Conservation (phyloP, 1,140 invertebrate species). For the Rhynchophorus ferrugineus region DNA sequence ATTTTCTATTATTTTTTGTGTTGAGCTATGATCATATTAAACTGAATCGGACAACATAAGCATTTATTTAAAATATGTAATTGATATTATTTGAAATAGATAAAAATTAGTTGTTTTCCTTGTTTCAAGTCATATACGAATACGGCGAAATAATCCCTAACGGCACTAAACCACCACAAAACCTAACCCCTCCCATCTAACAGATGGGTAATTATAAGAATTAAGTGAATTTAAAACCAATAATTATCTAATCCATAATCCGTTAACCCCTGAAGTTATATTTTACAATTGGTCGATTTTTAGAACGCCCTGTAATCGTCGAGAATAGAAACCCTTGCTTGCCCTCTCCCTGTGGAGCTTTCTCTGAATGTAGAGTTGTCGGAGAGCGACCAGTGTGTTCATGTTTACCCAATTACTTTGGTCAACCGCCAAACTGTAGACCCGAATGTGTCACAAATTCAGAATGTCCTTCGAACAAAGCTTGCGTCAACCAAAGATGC, state of each 20-base stretch:
- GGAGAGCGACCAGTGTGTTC: slow-evolving; percentile 53
- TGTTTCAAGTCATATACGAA: too few relatives aligned
- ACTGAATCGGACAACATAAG: too few relatives aligned
- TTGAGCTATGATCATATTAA: too few relatives aligned
- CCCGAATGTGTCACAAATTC: slow-evolving; percentile 57
- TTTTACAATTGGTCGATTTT: slow-evolving; percentile 27
- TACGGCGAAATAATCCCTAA: neutral
- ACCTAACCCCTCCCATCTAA: neutral
- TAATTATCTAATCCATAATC: neutral
- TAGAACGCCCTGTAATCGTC: slow-evolving; percentile 39
- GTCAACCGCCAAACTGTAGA: slow-evolving; percentile 54
- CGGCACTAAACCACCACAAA: neutral
- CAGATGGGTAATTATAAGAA: neutral
- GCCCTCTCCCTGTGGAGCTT: slow-evolving; percentile 60
- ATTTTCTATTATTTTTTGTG: too few relatives aligned
- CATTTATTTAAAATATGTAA: too few relatives aligned
- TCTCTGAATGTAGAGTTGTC: slow-evolving; percentile 54
- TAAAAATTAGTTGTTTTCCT: too few relatives aligned
- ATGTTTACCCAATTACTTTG: slow-evolving; percentile 52
- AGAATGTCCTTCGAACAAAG: slow-evolving; percentile 52
- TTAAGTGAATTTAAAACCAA: neutral
- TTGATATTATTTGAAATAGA: too few relatives aligned
- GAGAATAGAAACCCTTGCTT: slow-evolving; percentile 59
- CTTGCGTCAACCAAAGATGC: slow-evolving; percentile 60
- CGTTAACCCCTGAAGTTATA: slow-evolving; percentile 7